Evolutionary conservation across 2,797 vertebrate species (phyloP).

Genomic region (Anas bernieri): DNA sequence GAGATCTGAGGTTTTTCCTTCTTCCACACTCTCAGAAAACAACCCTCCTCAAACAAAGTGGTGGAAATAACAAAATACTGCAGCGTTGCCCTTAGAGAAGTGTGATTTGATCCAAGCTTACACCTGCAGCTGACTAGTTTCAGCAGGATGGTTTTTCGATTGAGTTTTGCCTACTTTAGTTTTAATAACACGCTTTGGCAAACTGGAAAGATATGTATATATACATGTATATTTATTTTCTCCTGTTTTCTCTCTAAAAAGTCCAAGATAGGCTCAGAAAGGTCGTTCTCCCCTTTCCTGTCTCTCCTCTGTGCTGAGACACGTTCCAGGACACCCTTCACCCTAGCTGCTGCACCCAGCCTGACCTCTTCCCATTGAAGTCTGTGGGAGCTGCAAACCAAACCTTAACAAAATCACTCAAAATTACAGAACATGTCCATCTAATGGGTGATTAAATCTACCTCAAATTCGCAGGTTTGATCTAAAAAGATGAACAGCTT

Average conservation of each 20-base stretch:
- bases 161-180: neutral
- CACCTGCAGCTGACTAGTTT: neutral
- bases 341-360: rapidly evolving
- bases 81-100: neutral
- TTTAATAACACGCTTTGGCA: neutral
- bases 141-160: neutral
- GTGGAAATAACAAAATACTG: neutral
- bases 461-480: neutral
- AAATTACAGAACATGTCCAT: neutral
- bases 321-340: neutral
- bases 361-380: neutral
- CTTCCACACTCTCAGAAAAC: rapidly evolving
- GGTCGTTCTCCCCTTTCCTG: neutral
- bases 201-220: neutral
- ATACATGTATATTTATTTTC: too few relatives aligned
- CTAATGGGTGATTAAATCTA: neutral
- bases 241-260: neutral
- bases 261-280: neutral
- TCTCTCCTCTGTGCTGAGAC: neutral
- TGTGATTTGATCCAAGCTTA: neutral
- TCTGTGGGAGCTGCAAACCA: neutral
- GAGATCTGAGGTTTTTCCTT: neutral
- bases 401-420: neutral
- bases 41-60: neutral
- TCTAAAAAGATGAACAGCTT: neutral